phyloP scores from a whole-genome alignment of 1,140 invertebrate species.

The Hylaeus anthracinus region DNA sequence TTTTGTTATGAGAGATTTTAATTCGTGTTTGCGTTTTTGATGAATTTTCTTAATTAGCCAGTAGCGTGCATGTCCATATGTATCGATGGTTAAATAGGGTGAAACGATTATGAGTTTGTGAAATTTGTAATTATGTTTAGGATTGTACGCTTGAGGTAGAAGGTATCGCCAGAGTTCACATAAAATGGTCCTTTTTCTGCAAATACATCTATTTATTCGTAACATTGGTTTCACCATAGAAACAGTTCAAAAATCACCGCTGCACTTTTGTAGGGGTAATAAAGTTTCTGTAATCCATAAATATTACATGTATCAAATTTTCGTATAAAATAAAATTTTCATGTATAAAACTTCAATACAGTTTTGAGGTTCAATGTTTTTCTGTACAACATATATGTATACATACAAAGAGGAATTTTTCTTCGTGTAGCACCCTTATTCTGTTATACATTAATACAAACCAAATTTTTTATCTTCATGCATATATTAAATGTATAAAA shows the following conservation, averaged over 20 bases:
- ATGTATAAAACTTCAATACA: conserved; percentile 10
- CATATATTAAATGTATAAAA: conserved; percentile 22
- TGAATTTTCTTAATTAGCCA: background rate
- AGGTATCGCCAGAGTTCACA: conserved; percentile 1
- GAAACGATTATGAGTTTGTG: background rate
- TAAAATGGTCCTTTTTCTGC: background rate
- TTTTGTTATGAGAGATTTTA: background rate
- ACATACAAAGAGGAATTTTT: conserved; percentile 4
- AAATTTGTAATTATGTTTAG: background rate
- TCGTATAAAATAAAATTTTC: conserved; percentile 32
- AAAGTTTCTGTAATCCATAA: conserved; percentile 7
- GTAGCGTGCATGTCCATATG: too few species aligned
- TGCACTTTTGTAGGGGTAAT: background rate
- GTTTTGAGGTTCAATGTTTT: conserved; percentile 3
- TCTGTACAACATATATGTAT: conserved; percentile 12
- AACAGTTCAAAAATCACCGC: background rate
- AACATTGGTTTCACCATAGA: background rate
- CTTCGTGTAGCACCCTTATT: background rate
- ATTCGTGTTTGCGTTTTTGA: background rate
- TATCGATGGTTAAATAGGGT: background rate
- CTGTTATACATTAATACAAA: background rate
- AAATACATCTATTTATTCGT: conserved; percentile 3
- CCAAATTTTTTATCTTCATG: background rate
- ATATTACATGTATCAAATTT: conserved; percentile 12
- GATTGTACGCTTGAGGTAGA: background rate